These are phyloP conservation scores for Byasa hedistus DNA, from an alignment of 2,888 invertebrate species.

Conservation along the genomic window DNA sequence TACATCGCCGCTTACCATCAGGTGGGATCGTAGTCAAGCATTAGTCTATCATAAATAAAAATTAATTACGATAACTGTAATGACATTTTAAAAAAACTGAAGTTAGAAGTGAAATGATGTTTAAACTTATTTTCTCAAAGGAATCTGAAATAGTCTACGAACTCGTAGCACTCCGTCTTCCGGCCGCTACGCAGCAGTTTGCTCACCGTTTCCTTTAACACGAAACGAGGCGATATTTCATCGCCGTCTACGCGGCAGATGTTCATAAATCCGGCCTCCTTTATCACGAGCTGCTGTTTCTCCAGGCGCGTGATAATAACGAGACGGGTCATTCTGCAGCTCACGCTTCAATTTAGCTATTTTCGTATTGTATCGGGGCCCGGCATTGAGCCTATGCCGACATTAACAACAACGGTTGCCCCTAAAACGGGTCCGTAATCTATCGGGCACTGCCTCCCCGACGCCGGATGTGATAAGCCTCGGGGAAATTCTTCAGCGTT, in stretches of 20 bases:
- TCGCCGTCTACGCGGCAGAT: slow-evolving; percentile 46
- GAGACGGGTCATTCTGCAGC: slow-evolving; percentile 53
- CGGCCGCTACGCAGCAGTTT: too few relatives aligned
- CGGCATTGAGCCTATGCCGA: slow-evolving; percentile 32
- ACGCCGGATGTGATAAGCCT: slow-evolving; percentile 18
- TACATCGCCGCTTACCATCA: too few relatives aligned
- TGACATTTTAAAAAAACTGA: too few relatives aligned
- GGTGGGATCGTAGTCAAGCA: too few relatives aligned
- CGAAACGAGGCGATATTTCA: slow-evolving; percentile 46
- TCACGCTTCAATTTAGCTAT: slow-evolving; percentile 28
- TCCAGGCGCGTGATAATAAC: slow-evolving; percentile 54
- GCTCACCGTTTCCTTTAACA: too few relatives aligned
- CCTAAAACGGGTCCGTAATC: slow-evolving; percentile 29
- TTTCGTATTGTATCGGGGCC: slow-evolving; percentile 32
- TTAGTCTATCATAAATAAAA: too few relatives aligned
- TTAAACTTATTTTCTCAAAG: too few relatives aligned
- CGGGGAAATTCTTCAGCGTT: slow-evolving; percentile 2
- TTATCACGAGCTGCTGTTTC: slow-evolving; percentile 59
- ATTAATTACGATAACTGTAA: too few relatives aligned
- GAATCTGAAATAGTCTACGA: too few relatives aligned
- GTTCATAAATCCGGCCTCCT: slow-evolving; percentile 55
- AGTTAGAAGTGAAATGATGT: too few relatives aligned
- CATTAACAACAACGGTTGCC: slow-evolving; percentile 28
- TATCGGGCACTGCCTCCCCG: slow-evolving; percentile 15
- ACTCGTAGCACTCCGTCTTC: too few relatives aligned